Evolutionary conservation across 2,113 vertebrate genomes (phyloP).

Genomic region (Planiliza haematocheilus): DNA sequence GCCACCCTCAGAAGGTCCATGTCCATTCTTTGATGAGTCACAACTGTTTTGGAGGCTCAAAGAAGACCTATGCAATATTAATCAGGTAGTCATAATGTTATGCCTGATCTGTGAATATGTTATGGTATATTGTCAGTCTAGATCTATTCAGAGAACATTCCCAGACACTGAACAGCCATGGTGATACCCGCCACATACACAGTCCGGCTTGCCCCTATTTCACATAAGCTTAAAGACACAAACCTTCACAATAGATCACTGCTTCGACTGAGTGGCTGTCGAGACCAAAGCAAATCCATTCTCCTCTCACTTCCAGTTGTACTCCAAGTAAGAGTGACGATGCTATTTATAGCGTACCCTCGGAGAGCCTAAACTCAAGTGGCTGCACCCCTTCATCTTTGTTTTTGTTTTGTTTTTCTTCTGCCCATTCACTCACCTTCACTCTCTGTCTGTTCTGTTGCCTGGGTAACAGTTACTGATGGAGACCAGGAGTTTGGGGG

Average conservation of each 20-base stretch:
- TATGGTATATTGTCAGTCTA: background rate
- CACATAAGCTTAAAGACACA: slow-evolving; percentile 47
- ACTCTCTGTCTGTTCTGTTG: slow-evolving; percentile 72
- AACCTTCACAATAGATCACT: slow-evolving; percentile 32
- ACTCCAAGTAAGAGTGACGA: background rate
- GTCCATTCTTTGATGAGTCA: too few relatives aligned
- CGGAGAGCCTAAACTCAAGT: slow-evolving; percentile 38
- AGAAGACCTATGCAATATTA: too few relatives aligned
- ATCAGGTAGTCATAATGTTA: too few relatives aligned
- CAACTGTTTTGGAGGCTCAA: too few relatives aligned
- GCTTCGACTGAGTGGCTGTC: slow-evolving; percentile 35
- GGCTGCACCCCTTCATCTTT: slow-evolving; percentile 27
- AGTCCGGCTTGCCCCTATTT: slow-evolving; percentile 11
- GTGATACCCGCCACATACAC: slow-evolving; percentile 15
- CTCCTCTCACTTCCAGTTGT: slow-evolving; percentile 26
- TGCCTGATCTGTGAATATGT: too few relatives aligned
- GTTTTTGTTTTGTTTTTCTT: slow-evolving; percentile 23
- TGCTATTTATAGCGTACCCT: slow-evolving; percentile 42
- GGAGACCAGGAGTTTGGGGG: slow-evolving; percentile 74
- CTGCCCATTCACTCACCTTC: slow-evolving; percentile 64
- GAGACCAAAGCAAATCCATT: slow-evolving; percentile 47
- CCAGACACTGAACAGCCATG: background rate
- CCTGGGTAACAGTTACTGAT: slow-evolving; percentile 82
- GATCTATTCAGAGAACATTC: background rate
- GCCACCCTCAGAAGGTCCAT: too few relatives aligned